Conservation (phyloP, 2,797 vertebrate species). For the Ambastaia sidthimunki region DNA sequence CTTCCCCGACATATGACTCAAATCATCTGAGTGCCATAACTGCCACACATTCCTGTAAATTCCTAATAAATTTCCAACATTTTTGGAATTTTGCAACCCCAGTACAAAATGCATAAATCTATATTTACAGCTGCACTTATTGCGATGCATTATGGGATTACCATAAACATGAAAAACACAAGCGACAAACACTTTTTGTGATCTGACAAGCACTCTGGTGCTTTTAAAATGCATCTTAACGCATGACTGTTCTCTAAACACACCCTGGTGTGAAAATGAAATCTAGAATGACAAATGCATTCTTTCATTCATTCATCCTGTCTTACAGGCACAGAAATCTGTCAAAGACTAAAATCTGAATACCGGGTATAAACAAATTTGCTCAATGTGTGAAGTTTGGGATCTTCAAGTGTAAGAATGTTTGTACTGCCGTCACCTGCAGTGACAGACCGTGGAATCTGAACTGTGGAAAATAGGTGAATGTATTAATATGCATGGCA, state of each 20-base stretch:
- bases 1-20: too few species aligned
- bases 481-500: slow-evolving; percentile 13
- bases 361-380: background rate
- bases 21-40: too few species aligned
- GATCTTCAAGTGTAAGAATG: background rate
- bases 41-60: too few species aligned
- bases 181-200: background rate
- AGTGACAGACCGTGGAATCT: background rate
- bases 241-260: background rate
- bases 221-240: background rate
- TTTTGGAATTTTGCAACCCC: too few species aligned
- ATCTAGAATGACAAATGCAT: background rate
- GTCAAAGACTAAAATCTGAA: background rate
- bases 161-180: background rate
- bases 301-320: background rate
- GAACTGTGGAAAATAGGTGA: background rate
- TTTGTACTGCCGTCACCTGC: background rate
- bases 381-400: background rate
- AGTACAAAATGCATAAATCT: too few species aligned
- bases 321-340: background rate
- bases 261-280: background rate
- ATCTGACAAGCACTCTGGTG: background rate
- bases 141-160: background rate
- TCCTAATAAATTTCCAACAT: too few species aligned
- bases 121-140: background rate